phyloP scores from a whole-genome alignment of 1,140 invertebrate genomes.

The Meloidogyne hapla region DNA sequence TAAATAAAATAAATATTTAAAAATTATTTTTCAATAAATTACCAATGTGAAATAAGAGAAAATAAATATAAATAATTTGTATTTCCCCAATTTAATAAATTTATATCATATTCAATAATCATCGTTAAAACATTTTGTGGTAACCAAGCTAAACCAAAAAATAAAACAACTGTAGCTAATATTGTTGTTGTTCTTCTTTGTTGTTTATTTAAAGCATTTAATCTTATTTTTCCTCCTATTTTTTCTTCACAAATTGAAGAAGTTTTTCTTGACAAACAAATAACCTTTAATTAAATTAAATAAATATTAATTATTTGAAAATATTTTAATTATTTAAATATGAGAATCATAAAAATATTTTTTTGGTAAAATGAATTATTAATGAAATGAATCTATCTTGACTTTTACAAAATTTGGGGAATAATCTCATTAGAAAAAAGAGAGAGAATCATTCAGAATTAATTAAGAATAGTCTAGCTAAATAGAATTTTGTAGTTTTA shows the following conservation, averaged over 20 bases:
- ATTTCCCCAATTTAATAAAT: conserved; percentile 28
- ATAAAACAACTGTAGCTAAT: conserved; percentile 92
- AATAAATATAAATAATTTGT: conserved; percentile 57
- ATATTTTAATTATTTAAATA: too few relatives aligned
- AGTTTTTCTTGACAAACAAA: background rate
- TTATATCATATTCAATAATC: conserved; percentile 74
- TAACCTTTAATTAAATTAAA: background rate
- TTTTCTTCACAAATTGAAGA: background rate
- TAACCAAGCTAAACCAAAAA: conserved; percentile 90
- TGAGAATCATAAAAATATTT: too few relatives aligned
- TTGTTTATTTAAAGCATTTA: conserved; percentile 61
- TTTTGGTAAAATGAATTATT: too few relatives aligned
- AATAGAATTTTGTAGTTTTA: too few relatives aligned
- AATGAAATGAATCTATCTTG: too few relatives aligned
- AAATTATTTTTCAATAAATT: background rate
- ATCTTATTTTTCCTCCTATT: conserved; percentile 34
- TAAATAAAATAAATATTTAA: conserved; percentile 10
- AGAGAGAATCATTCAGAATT: background rate
- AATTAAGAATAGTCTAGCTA: too few relatives aligned
- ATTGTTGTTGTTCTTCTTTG: conserved; percentile 80
- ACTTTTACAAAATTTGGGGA: too few relatives aligned
- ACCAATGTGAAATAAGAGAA: conserved; percentile 58
- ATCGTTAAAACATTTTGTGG: conserved; percentile 86
- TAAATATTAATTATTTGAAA: background rate
- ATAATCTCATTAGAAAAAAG: too few relatives aligned